A percentile compares a stretch with the other conserved stretches of the same genome.
phyloP scores from a whole-genome alignment of 2,888 invertebrate genomes.

The Archips xylosteana region DNA sequence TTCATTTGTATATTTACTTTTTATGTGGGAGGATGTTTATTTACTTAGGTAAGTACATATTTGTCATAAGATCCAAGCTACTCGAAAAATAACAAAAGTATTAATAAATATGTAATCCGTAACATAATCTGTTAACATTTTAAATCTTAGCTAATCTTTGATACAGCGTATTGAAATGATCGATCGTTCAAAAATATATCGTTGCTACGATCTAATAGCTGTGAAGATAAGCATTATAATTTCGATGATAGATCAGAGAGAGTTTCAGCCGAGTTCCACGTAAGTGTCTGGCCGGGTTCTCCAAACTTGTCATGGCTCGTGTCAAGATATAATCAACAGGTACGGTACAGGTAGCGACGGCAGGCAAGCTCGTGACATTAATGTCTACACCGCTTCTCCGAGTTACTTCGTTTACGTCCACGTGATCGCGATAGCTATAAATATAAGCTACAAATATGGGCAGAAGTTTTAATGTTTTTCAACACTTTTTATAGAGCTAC shows the following conservation, averaged over 20 bases:
- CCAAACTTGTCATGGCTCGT: constrained; percentile 51
- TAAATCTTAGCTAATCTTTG: constrained; percentile 20
- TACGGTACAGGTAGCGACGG: constrained; percentile 50
- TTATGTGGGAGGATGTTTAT: constrained; percentile 2
- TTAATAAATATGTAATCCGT: not conserved
- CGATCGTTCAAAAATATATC: constrained; percentile 31
- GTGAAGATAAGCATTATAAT: constrained; percentile 27
- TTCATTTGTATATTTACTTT: constrained; percentile 28
- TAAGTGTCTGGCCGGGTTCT: constrained; percentile 34
- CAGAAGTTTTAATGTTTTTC: constrained; percentile 30
- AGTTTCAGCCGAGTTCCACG: constrained; percentile 12
- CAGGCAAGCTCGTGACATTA: constrained; percentile 57
- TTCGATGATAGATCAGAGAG: constrained; percentile 38
- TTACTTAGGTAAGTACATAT: not conserved
- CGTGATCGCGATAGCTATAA: constrained; percentile 41
- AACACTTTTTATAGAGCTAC: not conserved
- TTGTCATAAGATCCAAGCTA: not conserved
- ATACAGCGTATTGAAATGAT: constrained; percentile 17
- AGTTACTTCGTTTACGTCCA: constrained; percentile 38
- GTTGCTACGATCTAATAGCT: constrained; percentile 22
- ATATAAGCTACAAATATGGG: constrained; percentile 34
- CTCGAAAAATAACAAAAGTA: not conserved
- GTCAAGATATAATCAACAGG: constrained; percentile 59
- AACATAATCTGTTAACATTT: constrained; percentile 3
- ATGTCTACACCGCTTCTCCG: constrained; percentile 45